A percentile compares a stretch with the other conserved stretches of the same genome.
Evolutionary conservation across 2,113 vertebrate genomes (phyloP).

Genomic region (Xiphophorus couchianus): DNA sequence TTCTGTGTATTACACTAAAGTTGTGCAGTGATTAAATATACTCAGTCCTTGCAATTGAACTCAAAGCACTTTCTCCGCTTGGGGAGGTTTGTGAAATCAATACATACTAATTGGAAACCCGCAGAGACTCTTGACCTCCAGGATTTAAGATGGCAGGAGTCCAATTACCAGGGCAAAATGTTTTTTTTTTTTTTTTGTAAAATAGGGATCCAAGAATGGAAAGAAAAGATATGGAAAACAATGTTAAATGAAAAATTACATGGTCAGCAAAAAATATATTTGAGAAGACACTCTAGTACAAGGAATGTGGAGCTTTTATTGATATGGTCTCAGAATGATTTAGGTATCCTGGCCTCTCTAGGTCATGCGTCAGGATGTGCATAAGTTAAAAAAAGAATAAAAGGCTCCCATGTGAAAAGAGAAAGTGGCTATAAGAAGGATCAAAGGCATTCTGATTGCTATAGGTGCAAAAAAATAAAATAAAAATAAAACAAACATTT

Average conservation of each 20-base stretch:
- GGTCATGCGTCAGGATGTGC: not conserved
- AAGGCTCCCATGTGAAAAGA: not conserved
- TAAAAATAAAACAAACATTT: not conserved
- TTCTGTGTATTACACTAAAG: not conserved
- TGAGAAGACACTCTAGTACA: too few species aligned
- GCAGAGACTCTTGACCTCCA: constrained; percentile 26
- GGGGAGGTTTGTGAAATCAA: constrained; percentile 44
- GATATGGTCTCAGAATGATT: not conserved
- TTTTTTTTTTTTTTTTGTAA: not conserved
- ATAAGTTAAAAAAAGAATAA: not conserved
- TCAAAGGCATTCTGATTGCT: not conserved
- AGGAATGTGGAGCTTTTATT: not conserved
- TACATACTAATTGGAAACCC: constrained; percentile 26
- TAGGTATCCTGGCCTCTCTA: not conserved
- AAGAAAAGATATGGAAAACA: not conserved
- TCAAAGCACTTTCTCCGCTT: constrained; percentile 7
- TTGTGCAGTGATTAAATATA: constrained; percentile 12
- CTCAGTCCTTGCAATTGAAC: constrained; percentile 14
- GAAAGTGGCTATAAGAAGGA: not conserved
- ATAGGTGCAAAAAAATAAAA: too few species aligned
- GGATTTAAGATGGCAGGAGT: constrained; percentile 8
- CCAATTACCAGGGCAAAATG: constrained; percentile 5
- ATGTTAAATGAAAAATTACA: not conserved
- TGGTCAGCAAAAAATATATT: not conserved
- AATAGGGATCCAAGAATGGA: constrained; percentile 15